Evolutionary conservation across 2,888 invertebrate species (phyloP).

Genomic region (Rhamnusium bicolor): DNA sequence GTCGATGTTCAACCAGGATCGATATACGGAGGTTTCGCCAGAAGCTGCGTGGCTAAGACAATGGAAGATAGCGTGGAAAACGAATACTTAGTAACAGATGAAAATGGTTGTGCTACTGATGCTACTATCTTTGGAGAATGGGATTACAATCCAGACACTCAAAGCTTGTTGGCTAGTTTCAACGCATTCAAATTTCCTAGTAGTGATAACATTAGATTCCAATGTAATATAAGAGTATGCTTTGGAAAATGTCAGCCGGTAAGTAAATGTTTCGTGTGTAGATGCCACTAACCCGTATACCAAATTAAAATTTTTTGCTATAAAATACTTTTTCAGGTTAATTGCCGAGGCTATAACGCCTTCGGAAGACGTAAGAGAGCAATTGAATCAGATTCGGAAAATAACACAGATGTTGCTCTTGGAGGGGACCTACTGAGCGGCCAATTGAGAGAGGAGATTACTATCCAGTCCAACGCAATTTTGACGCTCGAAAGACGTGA

Average conservation of each 20-base stretch:
- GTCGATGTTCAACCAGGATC: slow-evolving; percentile 72
- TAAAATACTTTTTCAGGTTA: slow-evolving; percentile 76
- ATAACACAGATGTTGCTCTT: slow-evolving; percentile 76
- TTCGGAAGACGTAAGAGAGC: slow-evolving; percentile 87
- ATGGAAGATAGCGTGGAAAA: slow-evolving; percentile 91
- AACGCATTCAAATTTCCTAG: slow-evolving; percentile 97
- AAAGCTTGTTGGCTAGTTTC: slow-evolving; percentile 89
- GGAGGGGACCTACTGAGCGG: slow-evolving; percentile 79
- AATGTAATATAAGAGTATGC: slow-evolving; percentile 95
- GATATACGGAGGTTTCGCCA: slow-evolving; percentile 94
- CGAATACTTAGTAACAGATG: slow-evolving; percentile 93
- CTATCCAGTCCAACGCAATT: slow-evolving; percentile 93
- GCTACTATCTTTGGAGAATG: slow-evolving; percentile 94
- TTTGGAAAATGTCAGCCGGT: slow-evolving; percentile 96
- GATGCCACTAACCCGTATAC: too few relatives aligned
- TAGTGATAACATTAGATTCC: slow-evolving; percentile 94
- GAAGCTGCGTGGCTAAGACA: slow-evolving; percentile 94
- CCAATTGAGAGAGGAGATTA: slow-evolving; percentile 92
- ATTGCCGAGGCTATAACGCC: slow-evolving; percentile 92
- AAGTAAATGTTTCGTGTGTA: slow-evolving; percentile 64
- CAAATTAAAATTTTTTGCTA: too few relatives aligned
- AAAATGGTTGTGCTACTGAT: slow-evolving; percentile 94
- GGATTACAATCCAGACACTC: slow-evolving; percentile 90
- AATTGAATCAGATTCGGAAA: slow-evolving; percentile 71
- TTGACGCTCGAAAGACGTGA: slow-evolving; percentile 90